Base-by-base conservation (phyloP, 2,113 vertebrate genomes). In the Carettochelys insculpta region DNA sequence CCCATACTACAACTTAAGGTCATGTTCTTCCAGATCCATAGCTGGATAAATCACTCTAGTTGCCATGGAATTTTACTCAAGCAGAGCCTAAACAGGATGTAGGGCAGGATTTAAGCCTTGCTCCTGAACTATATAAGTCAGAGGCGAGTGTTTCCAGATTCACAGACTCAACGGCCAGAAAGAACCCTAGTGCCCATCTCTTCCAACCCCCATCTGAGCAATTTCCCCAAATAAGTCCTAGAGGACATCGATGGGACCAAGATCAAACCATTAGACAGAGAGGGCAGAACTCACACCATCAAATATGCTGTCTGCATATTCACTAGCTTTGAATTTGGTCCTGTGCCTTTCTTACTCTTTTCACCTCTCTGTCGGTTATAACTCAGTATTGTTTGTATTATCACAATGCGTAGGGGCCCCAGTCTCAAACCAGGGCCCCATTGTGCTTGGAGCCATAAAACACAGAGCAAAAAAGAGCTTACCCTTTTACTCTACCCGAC, bases 1-100 rank as follows among this genome's bases (percentile, higher is more conserved):
- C 3, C 65, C n/a, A 1, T 41, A 24, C 45, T 61, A 31, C 54
- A 19, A 73, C 0, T 50, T 80, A 5, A 0, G 73, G 8, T 5
- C 22, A 29, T 89, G 52, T 73, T 56, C 6, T 82, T 89, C 52
- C 41, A 41, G 9, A 56, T 12, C 4, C 54, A 29, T 41, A 29
- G 19, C 5, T 5, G 17, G 31, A 77, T 71, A 31, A 11, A 73
- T 4, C 68, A 14, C 14, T 2, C 5, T 76, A 79, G 71, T 31
- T 51, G 3, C 31, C 5, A 1, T 7, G 22, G 47, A 8, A 11
- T 38, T 68, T 34, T n/a, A 20, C n/a, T 68, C 5, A 4, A 11
- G 34, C 34, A 10, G 61, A 5, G 11, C n/a, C 61, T 38, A 20
- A 9, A 10, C n/a, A 11, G 61, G 61, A 38, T 38, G 19, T 11